Conservation (phyloP, 2,888 invertebrate species). For the Pocota personata region DNA sequence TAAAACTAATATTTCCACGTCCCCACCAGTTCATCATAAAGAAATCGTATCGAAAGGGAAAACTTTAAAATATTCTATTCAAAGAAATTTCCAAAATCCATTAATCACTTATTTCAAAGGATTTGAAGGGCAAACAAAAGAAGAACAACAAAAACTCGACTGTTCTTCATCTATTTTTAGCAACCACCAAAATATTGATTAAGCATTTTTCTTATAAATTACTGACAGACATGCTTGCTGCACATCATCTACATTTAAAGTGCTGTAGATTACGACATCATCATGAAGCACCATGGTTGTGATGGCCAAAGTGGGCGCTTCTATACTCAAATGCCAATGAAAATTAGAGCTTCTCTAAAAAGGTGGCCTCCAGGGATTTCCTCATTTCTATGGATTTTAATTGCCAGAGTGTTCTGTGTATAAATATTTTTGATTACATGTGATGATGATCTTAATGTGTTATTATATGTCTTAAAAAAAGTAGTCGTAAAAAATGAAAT, state of each 20-base stretch:
- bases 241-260: slow-evolving; percentile 19
- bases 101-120: slow-evolving; percentile 34
- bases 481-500: not conserved
- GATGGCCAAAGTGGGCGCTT: slow-evolving; percentile 1
- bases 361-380: slow-evolving; percentile 13
- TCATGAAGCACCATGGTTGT: not conserved
- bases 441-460: slow-evolving; percentile 14
- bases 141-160: not conserved
- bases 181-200: slow-evolving; percentile 61
- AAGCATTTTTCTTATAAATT: slow-evolving; percentile 26
- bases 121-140: slow-evolving; percentile 16
- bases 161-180: slow-evolving; percentile 44
- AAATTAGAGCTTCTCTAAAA: not conserved
- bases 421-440: slow-evolving; percentile 35
- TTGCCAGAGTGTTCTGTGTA: slow-evolving; percentile 4
- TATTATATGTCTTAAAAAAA: not conserved
- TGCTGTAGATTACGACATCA: slow-evolving; percentile 59
- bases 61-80: not conserved
- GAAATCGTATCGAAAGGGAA: not conserved
- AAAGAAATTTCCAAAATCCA: not conserved
- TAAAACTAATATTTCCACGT: not conserved
- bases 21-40: not conserved
- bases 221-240: slow-evolving; percentile 16
- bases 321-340: slow-evolving; percentile 8
- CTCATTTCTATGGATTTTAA: slow-evolving; percentile 32